Evolutionary conservation across 2,888 invertebrate genomes (phyloP), one percentile per base, ranked within the genome.

Genomic region (Phytoseiulus persimilis): DNA sequence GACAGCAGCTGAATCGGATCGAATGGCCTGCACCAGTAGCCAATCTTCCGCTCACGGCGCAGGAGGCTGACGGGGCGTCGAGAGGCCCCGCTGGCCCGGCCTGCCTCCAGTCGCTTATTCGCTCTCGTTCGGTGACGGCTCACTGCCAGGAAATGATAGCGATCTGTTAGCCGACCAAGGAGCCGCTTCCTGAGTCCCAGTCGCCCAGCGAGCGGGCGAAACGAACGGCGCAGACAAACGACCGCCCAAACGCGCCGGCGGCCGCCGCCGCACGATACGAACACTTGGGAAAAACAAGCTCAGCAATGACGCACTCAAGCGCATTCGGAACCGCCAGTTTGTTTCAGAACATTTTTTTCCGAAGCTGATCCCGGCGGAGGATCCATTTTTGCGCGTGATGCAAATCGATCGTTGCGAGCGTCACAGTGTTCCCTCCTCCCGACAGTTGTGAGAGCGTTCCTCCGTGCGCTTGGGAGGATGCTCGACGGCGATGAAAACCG

Each of bases 111-210:
- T 65, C 65, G 65, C 65, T 65, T 65, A 65, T 65, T 65, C n/a
- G n/a, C n/a, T n/a, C 65, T 65, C 65, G 23, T 65, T 65, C 65
- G 65, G 65, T 65, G 65, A 65, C 65, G 65, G 65, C 65, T 65
- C 65, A 65, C 65, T 65, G 65, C 65, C 65, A 65, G 65, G 65
- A 65, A 65, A 65, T 65, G 65, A 65, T 65, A 65, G 65, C 65
- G 65, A 65, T 65, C 65, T 65, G 65, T 65, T 65, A 65, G 65
- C 65, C 65, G 28, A 23, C 65, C 23, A 65, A 65, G 65, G 28
- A 65, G 65, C 65, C 65, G 65, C 65, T 65, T 65, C 65, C 65
- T 65, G 65, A 28, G 65, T 65, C 65, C 23, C 23, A 18, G 9
- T 65, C 23, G 28, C 9, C 14, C 9, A 46, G 46, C 46, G 65